Evolutionary conservation across 2,888 invertebrate species (phyloP).

Genomic region (Portevinia maculata): DNA sequence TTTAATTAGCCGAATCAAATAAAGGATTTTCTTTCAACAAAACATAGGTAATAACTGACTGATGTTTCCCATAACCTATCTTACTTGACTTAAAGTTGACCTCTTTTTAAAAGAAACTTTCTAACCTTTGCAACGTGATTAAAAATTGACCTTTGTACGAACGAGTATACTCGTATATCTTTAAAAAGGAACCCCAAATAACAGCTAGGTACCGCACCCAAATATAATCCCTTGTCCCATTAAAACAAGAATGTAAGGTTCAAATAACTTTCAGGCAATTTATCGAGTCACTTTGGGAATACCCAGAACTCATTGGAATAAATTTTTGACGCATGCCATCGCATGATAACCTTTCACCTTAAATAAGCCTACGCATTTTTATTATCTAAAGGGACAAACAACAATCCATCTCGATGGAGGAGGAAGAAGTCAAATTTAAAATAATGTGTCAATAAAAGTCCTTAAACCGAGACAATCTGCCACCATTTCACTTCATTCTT

Average conservation of each 20-base stretch:
- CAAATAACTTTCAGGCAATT: constrained; percentile 14
- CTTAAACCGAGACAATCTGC: constrained; percentile 53
- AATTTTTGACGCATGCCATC: constrained; percentile 31
- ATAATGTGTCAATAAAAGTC: constrained; percentile 68
- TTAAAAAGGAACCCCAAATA: constrained; percentile 1
- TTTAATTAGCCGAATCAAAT: too few relatives aligned
- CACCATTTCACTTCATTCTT: not conserved
- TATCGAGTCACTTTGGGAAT: constrained; percentile 29
- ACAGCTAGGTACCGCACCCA: not conserved
- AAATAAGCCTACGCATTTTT: constrained; percentile 17
- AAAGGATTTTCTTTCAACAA: too few relatives aligned
- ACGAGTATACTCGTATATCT: not conserved
- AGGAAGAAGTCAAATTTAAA: constrained; percentile 55
- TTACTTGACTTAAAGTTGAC: too few relatives aligned
- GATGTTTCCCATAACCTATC: too few relatives aligned
- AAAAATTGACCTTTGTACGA: not conserved
- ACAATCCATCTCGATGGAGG: constrained; percentile 5
- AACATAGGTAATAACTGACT: too few relatives aligned
- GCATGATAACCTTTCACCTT: constrained; percentile 39
- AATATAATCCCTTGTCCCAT: not conserved
- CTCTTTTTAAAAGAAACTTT: not conserved
- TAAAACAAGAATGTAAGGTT: not conserved
- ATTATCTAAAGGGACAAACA: constrained; percentile 20
- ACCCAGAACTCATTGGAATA: constrained; percentile 26
- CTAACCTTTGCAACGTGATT: not conserved